Evolutionary conservation across 2,113 vertebrate species (phyloP), one percentile per base, ranked within the genome.

Genomic region (Elachura formosa): DNA sequence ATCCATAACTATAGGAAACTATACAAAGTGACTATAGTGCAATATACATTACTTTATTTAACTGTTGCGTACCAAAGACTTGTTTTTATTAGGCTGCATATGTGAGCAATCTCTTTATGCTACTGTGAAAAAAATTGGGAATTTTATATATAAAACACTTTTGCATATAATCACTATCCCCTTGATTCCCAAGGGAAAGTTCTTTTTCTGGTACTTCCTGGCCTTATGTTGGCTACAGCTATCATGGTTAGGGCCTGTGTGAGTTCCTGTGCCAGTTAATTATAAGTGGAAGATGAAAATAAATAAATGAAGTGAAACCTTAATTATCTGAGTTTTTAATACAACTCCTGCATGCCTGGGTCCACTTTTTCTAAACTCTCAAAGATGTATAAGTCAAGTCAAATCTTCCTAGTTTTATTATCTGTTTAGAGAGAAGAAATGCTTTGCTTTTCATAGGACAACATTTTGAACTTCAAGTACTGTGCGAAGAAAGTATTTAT

Each of bases 11-110:
- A 78, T 20, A 43, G 10, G 16, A 82, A 66, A 36, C 22, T 10
- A 25, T 7, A 59, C 0, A 2, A 72, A 75, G 15, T n/a, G 12
- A 6, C 11, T 68, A 40, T 4, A 36, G 2, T 23, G 10, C 14
- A 62, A 31, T 59, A 84, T 6, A 84, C 55, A 59, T 67, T 28
- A 10, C 10, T 67, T 76, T 33, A 14, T 59, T 77, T 64, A 62
- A 64, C 8, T 26, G 17, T 9, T 6, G 8, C 12, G 56, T 43
- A 36, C 9, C 46, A 17, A 45, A 81, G 64, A 6, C 22, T 66
- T 79, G 12, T 12, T 69, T 84, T 51, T 78, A 12, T 92, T 54
- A 36, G 6, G 6, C 7, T 81, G 56, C 5, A 25, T 38, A 36
- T 29, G 61, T 26, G 11, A 66, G 14, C 3, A 22, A 49, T 67